Conservation (phyloP, 2,113 vertebrate species). For the Prionailurus bengalensis region DNA sequence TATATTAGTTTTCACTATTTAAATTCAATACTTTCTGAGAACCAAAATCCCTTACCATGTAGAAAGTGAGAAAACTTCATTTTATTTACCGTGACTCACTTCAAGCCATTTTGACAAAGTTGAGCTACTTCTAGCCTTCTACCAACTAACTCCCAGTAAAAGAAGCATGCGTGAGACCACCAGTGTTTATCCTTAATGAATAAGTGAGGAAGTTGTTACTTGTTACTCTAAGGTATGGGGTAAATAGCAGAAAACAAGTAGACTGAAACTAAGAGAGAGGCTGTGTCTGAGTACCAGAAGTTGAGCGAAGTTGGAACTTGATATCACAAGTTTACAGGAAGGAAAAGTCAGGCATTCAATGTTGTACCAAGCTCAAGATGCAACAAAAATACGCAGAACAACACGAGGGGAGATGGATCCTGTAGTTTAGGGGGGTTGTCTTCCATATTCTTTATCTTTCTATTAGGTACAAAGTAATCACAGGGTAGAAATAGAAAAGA, state of each 20-base stretch:
- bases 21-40: slow-evolving; percentile 30
- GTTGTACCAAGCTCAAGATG: neutral
- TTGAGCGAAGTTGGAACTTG: neutral
- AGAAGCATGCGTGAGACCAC: neutral
- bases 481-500: neutral
- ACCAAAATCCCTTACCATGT: slow-evolving; percentile 26
- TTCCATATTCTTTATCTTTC: neutral
- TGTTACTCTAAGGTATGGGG: neutral
- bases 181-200: neutral
- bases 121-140: slow-evolving; percentile 37
- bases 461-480: neutral
- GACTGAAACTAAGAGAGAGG: neutral
- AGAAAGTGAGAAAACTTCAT: neutral
- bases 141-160: neutral
- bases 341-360: neutral
- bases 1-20: slow-evolving; percentile 60
- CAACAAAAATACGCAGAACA: neutral
- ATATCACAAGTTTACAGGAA: neutral
- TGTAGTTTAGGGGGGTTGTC: neutral
- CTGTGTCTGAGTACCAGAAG: neutral
- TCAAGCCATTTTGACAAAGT: slow-evolving; percentile 27
- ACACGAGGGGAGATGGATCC: neutral
- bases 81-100: slow-evolving; percentile 21
- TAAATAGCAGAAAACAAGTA: neutral
- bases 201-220: neutral